phyloP scores from a whole-genome alignment of 1,140 invertebrate genomes.

The Anastrepha ludens region DNA sequence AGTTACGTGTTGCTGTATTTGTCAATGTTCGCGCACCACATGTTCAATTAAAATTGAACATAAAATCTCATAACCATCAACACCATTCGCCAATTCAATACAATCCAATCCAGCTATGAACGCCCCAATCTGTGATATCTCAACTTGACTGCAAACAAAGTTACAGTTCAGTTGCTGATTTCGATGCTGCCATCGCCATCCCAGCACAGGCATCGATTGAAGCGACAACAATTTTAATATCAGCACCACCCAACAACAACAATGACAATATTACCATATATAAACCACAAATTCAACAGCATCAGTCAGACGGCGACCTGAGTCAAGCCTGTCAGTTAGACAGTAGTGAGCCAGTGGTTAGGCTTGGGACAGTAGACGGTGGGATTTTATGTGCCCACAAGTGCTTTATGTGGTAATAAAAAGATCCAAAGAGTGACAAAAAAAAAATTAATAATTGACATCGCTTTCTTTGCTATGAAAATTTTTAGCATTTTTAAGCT shows the following conservation, averaged over 20 bases:
- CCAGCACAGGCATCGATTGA: slow-evolving; percentile 13
- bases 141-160: slow-evolving; percentile 17
- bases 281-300: slow-evolving; percentile 28
- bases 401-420: no score
- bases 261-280: neutral
- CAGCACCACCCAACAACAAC: neutral
- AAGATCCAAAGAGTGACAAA: no score
- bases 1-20: slow-evolving; percentile 28
- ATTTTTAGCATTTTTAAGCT: no score
- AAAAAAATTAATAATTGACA: no score
- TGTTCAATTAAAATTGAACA: slow-evolving; percentile 57
- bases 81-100: slow-evolving; percentile 35
- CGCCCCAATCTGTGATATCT: neutral
- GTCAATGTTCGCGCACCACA: slow-evolving; percentile 44
- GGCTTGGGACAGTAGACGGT: neutral
- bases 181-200: neutral
- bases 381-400: neutral
- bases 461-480: no score
- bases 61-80: slow-evolving; percentile 54
- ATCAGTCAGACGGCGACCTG: neutral
- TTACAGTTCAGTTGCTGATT: slow-evolving; percentile 12
- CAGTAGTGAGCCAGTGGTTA: neutral
- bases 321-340: neutral
- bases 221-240: slow-evolving; percentile 48
- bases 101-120: neutral